Evolutionary conservation across 35 echinoderm and acorn worm genomes (phyloP), one percentile per base, ranked within the genome.

Genomic region (Stichopus chloronotus): DNA sequence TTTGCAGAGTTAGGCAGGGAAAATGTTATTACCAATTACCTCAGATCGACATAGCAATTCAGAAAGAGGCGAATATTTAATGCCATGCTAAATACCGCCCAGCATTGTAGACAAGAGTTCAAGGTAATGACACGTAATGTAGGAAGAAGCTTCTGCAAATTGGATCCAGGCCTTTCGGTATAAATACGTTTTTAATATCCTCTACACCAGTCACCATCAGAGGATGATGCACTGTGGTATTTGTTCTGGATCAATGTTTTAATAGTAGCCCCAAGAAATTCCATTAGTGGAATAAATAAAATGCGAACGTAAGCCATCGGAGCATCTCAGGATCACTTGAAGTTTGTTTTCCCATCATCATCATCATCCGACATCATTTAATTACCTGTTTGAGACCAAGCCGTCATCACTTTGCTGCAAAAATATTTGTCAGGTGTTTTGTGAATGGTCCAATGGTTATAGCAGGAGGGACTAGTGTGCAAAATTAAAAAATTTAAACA

Each of bases 21-120:
- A 20, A 85, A 85, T 85, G 82, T 58, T 85, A 58, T 58, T 85
- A 58, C 82, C 82, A 85, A 58, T 85, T 58, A 58, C 55, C 17
- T 7, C 2, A 74, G 19, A 74, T 74, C 69, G 17, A 74, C 69
- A 14, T 20, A 19, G 69, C 69, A n/a, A 20, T 21, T 14, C 17
- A 20, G 30, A 74, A 74, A 19, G 69, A 16, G 17, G 69, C 22
- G 69, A 74, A 74, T 74, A 74, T 74, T 74, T 74, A 74, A 74
- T 74, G 69, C 69, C 22, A 16, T 6, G 13, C 22, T 61, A 8
- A 10, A 61, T 74, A 74, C 13, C 22, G 69, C 69, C 69, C 69
- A 74, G 22, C n/a, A 20, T 74, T 74, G 19, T 20, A 20, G 69
- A 16, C 13, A 43, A 43, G 69, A 74, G 17, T 74, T 74, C 69